Base-by-base conservation (phyloP, 2,797 vertebrate genomes). In the Neosilurus mollespiculum region DNA sequence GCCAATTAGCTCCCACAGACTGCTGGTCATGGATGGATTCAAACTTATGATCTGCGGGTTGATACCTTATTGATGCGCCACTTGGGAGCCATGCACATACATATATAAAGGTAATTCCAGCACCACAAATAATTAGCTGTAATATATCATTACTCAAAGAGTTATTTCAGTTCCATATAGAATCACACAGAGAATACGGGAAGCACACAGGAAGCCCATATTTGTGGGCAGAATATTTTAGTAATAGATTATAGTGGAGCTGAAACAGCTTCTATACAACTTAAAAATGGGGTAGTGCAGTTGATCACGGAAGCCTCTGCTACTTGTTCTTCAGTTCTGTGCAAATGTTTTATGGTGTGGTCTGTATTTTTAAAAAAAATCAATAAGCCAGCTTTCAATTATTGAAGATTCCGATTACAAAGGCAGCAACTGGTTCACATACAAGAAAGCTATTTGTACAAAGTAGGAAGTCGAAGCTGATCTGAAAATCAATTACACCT, bases 291-390 rank as follows among this genome's bases (percentile, higher is more conserved):
- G 83, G 79, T 62, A 67, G 9, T 81, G 67, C 80, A 22, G 75
- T 69, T 84, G 80, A 81, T 81, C 59, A 78, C 54, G 43, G 81
- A 59, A 70, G 72, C 26, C 54, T 65, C 30, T 65, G 80, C 64
- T 65, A 22, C 58, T 49, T 81, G 65, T 65, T 86, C 91, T 70
- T 81, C 88, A 88, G 90, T 89, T 83, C 88, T 90, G 88, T 91
- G 91, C 90, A 92, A 93, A 92, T 91, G 87, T 87, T 89, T 92
- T 89, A 85, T 91, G 87, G 91, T 84, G 85, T 66, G 34, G 20
- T 24, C 22, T 80, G 64, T 78, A 86, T 87, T 82, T 82, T 81
- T 30, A 30, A 30, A 80, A 80, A 84, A 81, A 54, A 26, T 80
- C 66, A 59, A 53, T 67, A 82, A 49, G 82, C 24, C 56, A 30